phyloP scores from a whole-genome alignment of 2,113 vertebrate species.

The Apteryx owenii region DNA sequence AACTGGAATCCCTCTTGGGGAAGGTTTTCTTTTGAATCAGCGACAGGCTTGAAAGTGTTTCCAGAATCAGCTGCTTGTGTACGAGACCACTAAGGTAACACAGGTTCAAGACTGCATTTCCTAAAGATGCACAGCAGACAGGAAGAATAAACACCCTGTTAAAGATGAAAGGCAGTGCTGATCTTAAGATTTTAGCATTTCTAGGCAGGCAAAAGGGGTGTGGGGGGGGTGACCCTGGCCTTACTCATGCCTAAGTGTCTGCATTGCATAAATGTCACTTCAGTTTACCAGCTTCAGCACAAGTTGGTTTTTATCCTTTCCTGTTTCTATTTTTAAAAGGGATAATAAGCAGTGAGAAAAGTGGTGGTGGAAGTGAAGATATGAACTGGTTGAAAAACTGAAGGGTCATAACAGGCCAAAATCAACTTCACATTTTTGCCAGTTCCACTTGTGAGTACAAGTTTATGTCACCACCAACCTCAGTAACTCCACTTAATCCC shows the following conservation, averaged over 20 bases:
- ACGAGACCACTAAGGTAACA: neutral
- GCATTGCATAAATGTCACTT: neutral
- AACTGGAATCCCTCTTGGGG: neutral
- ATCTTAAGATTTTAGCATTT: no score
- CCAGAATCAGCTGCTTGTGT: neutral
- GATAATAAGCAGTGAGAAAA: neutral
- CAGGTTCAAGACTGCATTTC: neutral
- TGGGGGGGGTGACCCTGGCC: rapidly evolving
- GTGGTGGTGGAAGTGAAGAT: neutral
- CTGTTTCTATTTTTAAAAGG: neutral
- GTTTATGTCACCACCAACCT: neutral
- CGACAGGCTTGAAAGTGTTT: neutral
- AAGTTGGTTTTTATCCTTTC: neutral
- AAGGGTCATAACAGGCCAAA: neutral
- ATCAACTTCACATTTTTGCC: neutral
- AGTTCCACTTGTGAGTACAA: neutral
- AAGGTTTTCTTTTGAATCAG: neutral
- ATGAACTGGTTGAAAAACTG: no score
- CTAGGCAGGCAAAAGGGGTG: neutral
- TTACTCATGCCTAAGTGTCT: neutral
- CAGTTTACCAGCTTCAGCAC: neutral
- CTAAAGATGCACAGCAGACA: neutral
- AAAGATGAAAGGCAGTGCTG: no score
- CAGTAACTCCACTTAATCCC: neutral
- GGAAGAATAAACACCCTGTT: neutral